Evolutionary conservation across 2,113 vertebrate genomes (phyloP).

Genomic region (Ceuthmochares aereus): DNA sequence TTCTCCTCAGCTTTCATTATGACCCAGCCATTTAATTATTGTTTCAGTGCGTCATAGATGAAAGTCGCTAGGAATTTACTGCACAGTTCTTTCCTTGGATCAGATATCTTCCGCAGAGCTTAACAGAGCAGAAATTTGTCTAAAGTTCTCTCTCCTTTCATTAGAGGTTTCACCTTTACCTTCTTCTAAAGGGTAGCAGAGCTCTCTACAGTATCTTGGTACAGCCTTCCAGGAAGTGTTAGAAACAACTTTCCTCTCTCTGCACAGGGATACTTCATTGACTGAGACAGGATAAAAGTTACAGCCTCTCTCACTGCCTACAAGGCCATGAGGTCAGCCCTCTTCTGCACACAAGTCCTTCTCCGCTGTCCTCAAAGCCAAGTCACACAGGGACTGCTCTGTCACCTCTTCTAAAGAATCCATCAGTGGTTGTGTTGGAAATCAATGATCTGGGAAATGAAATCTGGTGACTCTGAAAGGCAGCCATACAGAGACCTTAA

Average conservation of each 20-base stretch:
- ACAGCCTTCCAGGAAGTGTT: neutral
- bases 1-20: neutral
- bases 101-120: neutral
- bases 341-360: neutral
- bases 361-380: neutral
- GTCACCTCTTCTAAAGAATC: neutral
- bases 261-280: neutral
- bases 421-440: neutral
- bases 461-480: neutral
- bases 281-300: neutral
- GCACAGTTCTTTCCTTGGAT: neutral
- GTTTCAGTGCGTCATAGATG: neutral
- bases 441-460: neutral
- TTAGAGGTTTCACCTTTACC: neutral
- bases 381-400: neutral
- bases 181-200: neutral
- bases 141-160: neutral
- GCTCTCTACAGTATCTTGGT: neutral
- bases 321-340: neutral
- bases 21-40: neutral
- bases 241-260: neutral
- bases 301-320: neutral
- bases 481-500: neutral
- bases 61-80: neutral
- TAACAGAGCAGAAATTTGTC: neutral